Conservation (phyloP, 2,888 invertebrate species). For the Branchipolynoe longqiensis region DNA sequence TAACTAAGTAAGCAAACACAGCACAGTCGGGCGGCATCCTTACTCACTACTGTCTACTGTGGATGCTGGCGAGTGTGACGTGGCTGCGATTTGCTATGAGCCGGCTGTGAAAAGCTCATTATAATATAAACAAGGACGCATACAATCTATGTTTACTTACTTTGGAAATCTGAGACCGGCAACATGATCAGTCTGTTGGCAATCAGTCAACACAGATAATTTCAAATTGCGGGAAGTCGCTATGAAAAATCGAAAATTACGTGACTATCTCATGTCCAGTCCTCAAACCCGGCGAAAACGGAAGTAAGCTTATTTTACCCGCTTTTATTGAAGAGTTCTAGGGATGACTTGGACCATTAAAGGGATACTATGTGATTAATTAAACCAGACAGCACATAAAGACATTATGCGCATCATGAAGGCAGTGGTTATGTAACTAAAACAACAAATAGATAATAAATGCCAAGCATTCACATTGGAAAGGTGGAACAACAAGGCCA, state of each 20-base stretch:
- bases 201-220: neutral
- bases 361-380: neutral
- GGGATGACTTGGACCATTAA: neutral
- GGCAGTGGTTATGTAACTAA: too few relatives aligned
- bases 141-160: slow-evolving; percentile 74
- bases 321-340: neutral
- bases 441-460: too few relatives aligned
- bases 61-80: neutral
- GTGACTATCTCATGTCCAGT: slow-evolving; percentile 10
- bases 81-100: too few relatives aligned
- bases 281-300: slow-evolving; percentile 16
- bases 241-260: slow-evolving; percentile 9
- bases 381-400: too few relatives aligned
- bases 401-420: too few relatives aligned
- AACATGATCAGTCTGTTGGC: slow-evolving; percentile 75
- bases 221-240: neutral
- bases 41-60: too few relatives aligned
- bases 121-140: neutral
- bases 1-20: too few relatives aligned
- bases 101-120: neutral
- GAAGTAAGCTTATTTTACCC: neutral
- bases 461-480: too few relatives aligned
- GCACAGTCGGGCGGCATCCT: too few relatives aligned
- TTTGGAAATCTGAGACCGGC: slow-evolving; percentile 82
- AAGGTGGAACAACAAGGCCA: too few relatives aligned